phyloP scores from a whole-genome alignment of 2,888 invertebrate species.

The Candidula unifasciata region DNA sequence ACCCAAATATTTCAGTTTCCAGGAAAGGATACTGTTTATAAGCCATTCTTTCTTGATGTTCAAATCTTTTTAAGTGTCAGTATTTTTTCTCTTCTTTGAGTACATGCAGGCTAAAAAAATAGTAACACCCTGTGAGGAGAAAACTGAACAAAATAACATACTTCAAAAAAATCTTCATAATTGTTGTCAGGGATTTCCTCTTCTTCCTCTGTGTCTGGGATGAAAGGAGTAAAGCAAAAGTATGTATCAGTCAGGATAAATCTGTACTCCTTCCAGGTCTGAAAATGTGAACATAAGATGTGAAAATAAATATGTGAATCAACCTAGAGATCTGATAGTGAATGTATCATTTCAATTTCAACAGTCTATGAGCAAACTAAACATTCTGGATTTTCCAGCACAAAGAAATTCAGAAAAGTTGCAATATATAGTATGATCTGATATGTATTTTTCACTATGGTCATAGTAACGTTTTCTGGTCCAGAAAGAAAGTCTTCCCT shows the following conservation, averaged over 20 bases:
- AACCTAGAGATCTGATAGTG: background rate
- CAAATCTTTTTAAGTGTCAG: too few relatives aligned
- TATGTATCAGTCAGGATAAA: slow-evolving; percentile 48
- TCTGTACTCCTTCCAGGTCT: slow-evolving; percentile 50
- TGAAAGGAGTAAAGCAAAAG: slow-evolving; percentile 47
- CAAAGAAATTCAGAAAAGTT: too few relatives aligned
- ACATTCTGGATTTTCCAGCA: too few relatives aligned
- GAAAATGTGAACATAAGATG: background rate
- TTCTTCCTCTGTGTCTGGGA: slow-evolving; percentile 33
- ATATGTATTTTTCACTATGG: too few relatives aligned
- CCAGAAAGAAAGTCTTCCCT: too few relatives aligned
- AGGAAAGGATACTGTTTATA: too few relatives aligned
- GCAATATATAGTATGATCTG: too few relatives aligned
- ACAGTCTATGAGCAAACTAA: too few relatives aligned
- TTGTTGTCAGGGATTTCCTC: slow-evolving; percentile 39
- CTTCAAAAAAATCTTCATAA: slow-evolving; percentile 51
- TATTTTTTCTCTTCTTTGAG: too few relatives aligned
- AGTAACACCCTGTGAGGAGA: background rate
- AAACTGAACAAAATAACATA: slow-evolving; percentile 17
- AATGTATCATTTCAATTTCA: background rate
- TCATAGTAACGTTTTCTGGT: too few relatives aligned
- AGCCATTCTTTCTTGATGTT: too few relatives aligned
- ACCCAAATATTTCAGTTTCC: too few relatives aligned
- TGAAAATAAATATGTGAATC: background rate
- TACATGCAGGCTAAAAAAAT: background rate